Conservation (phyloP, 1,140 invertebrate species). For the Scaptomyza graminum region DNA sequence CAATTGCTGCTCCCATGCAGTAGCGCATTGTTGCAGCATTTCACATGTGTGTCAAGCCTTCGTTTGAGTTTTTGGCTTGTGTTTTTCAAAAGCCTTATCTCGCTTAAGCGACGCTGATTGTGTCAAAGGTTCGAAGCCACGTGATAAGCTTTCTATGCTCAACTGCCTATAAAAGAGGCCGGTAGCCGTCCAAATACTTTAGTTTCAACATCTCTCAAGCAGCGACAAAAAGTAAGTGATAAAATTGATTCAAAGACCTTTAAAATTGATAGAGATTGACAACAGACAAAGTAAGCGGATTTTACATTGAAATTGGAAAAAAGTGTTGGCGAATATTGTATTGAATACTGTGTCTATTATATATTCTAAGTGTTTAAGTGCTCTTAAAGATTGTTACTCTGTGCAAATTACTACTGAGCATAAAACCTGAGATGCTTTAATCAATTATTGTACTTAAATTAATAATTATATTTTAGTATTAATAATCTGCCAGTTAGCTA, state of each 20-base stretch:
- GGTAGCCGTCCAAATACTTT: slow-evolving; percentile 32
- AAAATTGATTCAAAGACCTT: slow-evolving; percentile 2
- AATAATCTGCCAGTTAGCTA: not conserved
- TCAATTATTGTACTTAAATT: not conserved
- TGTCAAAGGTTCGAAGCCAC: slow-evolving; percentile 60
- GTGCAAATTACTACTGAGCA: too few relatives aligned
- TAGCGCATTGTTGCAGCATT: slow-evolving; percentile 46
- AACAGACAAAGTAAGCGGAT: not conserved
- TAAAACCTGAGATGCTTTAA: not conserved
- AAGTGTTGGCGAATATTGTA: too few relatives aligned
- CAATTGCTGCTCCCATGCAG: slow-evolving; percentile 31
- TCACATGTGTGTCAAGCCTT: slow-evolving; percentile 60
- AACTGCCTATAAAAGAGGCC: slow-evolving; percentile 61
- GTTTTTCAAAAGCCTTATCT: slow-evolving; percentile 51
- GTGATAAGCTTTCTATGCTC: slow-evolving; percentile 26
- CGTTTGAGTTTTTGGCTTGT: slow-evolving; percentile 13
- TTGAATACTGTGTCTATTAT: too few relatives aligned
- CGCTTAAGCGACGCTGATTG: slow-evolving; percentile 58
- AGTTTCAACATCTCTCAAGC: slow-evolving; percentile 50
- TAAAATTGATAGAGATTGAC: not conserved
- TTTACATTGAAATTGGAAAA: too few relatives aligned
- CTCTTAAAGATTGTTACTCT: too few relatives aligned
- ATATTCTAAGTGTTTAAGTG: too few relatives aligned
- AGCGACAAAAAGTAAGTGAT: slow-evolving; percentile 34
- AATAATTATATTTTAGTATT: not conserved